phyloP scores from a whole-genome alignment of 2,113 vertebrate species.

The Nyctibius bracteatus region DNA sequence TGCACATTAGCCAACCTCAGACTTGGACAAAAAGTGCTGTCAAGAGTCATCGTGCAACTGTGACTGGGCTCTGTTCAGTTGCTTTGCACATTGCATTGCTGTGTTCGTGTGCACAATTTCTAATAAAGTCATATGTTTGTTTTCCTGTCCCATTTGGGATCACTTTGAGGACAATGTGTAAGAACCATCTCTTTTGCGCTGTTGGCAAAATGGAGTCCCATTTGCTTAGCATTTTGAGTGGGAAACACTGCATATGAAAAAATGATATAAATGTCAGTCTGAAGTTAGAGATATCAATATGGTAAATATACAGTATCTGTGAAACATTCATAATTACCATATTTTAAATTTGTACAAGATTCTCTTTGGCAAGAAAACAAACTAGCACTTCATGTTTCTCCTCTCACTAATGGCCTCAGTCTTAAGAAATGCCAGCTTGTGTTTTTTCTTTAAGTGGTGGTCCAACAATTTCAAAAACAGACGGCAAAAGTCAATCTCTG shows the following conservation, averaged over 20 bases:
- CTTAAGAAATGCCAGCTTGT: constrained; percentile 43
- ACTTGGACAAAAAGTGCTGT: background rate
- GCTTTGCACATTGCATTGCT: background rate
- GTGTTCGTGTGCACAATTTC: background rate
- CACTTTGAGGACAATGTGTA: background rate
- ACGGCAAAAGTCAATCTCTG: constrained; percentile 5
- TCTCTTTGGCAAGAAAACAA: constrained; percentile 23
- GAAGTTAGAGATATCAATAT: background rate
- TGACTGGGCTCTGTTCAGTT: background rate
- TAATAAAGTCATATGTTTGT: background rate
- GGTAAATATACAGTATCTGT: constrained; percentile 15
- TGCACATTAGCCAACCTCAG: background rate
- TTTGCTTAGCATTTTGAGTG: background rate
- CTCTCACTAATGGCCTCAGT: background rate
- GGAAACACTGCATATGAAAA: background rate
- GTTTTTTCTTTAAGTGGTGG: background rate
- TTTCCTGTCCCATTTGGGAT: background rate
- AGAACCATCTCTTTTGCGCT: background rate
- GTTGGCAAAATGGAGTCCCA: background rate
- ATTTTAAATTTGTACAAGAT: background rate
- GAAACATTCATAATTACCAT: background rate
- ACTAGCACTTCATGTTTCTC: constrained; percentile 48
- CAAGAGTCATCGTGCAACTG: background rate
- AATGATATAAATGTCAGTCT: background rate
- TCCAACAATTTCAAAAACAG: constrained; percentile 49